These are phyloP conservation scores for Autographa gamma DNA, from an alignment of 2,888 invertebrate species.

Conservation along the genomic window DNA sequence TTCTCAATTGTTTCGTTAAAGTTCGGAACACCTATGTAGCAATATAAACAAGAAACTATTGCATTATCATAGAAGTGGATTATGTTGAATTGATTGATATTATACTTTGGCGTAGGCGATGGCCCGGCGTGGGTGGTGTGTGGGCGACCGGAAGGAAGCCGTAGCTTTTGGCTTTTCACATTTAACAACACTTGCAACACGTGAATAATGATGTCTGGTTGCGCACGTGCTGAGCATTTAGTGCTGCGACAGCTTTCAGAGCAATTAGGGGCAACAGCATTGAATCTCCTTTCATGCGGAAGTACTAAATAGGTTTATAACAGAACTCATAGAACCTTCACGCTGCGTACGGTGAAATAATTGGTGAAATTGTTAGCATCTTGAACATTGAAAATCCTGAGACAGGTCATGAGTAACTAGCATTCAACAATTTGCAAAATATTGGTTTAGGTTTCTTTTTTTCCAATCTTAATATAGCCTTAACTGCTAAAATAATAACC, in stretches of 20 bases:
- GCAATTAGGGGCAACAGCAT: conserved; percentile 2
- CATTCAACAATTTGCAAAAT: background rate
- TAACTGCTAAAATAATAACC: background rate
- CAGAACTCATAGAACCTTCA: background rate
- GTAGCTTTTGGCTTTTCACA: conserved; percentile 74
- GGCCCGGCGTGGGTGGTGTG: conserved; percentile 70
- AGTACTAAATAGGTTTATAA: background rate
- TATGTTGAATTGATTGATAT: conserved; percentile 80
- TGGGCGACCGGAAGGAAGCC: conserved; percentile 87
- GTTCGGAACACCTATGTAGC: conserved; percentile 35
- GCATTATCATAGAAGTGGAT: conserved; percentile 75
- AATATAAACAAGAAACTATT: conserved; percentile 59
- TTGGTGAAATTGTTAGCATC: background rate
- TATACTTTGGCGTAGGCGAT: conserved; percentile 72
- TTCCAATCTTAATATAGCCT: background rate
- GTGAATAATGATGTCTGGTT: conserved; percentile 43
- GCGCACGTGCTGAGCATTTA: conserved; percentile 14
- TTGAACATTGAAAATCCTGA: no score
- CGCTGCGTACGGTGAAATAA: background rate
- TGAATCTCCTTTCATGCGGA: background rate
- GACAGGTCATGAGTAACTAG: background rate
- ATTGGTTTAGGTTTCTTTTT: background rate
- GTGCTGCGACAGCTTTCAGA: conserved; percentile 3
- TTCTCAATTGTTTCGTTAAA: conserved; percentile 7
- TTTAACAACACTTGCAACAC: conserved; percentile 60